phyloP scores from a whole-genome alignment of 2,888 invertebrate species.

The Calliphora vomitoria region DNA sequence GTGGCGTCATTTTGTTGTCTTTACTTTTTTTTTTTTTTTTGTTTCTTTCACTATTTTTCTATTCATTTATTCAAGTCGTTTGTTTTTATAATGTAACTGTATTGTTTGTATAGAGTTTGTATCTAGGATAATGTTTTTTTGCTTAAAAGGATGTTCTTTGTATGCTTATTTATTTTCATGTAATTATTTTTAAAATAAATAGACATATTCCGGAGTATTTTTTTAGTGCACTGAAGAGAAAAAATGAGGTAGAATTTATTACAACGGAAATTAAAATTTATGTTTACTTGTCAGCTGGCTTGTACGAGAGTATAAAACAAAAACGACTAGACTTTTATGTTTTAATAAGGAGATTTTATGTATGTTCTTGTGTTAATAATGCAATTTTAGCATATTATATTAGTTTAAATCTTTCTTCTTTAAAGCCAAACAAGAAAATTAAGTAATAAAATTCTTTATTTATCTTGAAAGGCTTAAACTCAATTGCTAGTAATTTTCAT shows the following conservation, averaged over 20 bases:
- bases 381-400: neutral
- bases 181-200: slow-evolving; percentile 66
- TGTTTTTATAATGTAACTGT: slow-evolving; percentile 16
- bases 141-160: slow-evolving; percentile 24
- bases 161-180: slow-evolving; percentile 56
- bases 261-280: slow-evolving; percentile 63
- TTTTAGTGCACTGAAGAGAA: neutral
- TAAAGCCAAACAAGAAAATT: slow-evolving; percentile 1
- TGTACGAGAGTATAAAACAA: slow-evolving; percentile 1
- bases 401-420: neutral
- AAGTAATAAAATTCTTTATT: slow-evolving; percentile 35
- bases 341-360: slow-evolving; percentile 2
- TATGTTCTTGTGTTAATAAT: neutral
- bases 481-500: slow-evolving; percentile 27
- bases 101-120: slow-evolving; percentile 7
- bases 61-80: slow-evolving; percentile 44
- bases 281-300: slow-evolving; percentile 48
- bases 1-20: slow-evolving; percentile 67
- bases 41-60: slow-evolving; percentile 6
- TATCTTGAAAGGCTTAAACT: slow-evolving; percentile 32
- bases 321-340: slow-evolving; percentile 18
- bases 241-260: slow-evolving; percentile 63
- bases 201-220: slow-evolving; percentile 23
- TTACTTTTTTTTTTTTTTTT: slow-evolving; percentile 12
- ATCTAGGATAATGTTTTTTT: slow-evolving; percentile 16